Base-by-base conservation (phyloP, 1,140 invertebrate species). In the Danaus plexippus region DNA sequence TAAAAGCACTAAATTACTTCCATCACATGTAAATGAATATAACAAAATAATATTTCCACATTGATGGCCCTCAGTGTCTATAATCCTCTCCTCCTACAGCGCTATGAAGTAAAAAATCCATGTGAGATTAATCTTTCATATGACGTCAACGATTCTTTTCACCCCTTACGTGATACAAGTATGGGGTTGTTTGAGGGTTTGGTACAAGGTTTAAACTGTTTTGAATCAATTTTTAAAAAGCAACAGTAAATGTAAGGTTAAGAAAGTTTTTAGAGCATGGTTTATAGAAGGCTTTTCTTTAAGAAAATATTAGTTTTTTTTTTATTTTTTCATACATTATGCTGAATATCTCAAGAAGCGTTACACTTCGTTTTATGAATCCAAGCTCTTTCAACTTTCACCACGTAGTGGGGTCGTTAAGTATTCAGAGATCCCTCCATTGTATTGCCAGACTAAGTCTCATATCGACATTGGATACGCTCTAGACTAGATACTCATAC, bases 51-150 rank as follows among this genome's bases (percentile, higher is more conserved):
- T 51, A 11, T 47, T 22, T 48, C 45, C 5, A 55, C 54, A 32
- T 32, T 32, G 22, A 32, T 32, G 22, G 7, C 22, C 32, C 54
- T 49, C 32, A 55, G 47, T 57, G 48, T 48, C 43, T 52, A 9
- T 58, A 47, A 52, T 58, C 56, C 52, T 43, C 44, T 32, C 49
- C 47, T 49, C 47, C 11, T 50, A 18, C 22, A 32, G 32, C 12
- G 43, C 42, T 13, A 41, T 12, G 42, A 59, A 53, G 57, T 58
- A 43, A 44, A 54, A 62, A 57, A 57, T 76, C 62, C 67, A 66
- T 70, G 71, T 78, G 68, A 76, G 72, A 78, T 76, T 76, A 78
- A 79, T 75, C 68, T 75, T 76, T 71, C 63, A 77, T 67, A 48
- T 61, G 64, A 60, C 66, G 65, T 72, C 66, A 68, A 72, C 71